Base-by-base conservation (phyloP, 2,888 invertebrate genomes). In the Papilio protenor region DNA sequence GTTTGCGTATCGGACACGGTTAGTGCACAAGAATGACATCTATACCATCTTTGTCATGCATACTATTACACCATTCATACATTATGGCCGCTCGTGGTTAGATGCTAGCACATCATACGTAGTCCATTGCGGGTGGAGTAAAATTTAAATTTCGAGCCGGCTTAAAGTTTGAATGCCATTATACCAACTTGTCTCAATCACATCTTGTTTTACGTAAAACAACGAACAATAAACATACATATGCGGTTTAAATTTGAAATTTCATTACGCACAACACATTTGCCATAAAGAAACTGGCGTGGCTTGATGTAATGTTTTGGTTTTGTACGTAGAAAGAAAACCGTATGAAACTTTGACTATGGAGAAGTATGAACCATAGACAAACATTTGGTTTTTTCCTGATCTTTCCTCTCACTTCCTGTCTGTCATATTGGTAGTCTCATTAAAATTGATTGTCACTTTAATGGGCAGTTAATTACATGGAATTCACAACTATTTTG, bases 1-100 rank as follows among this genome's bases (percentile, higher is more conserved):
- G 55, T n/a, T 40, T 47, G 77, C 73, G 69, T 77, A 49, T 59
- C 77, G 27, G 73, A 69, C 49, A 69, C 77, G 77, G 73, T 52
- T 55, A 14, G 73, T 66, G 55, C 18, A 77, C 77, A 66, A 21
- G 23, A 64, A 73, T 52, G 73, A 77, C 73, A 77, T 77, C 66
- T 73, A 61, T 33, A 27, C 61, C 4, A 23, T 5, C 33, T 33
- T 16, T 64, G 27, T 64, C 18, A 33, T 64, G 33, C 16, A 33
- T 61, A 27, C 27, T 23, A 21, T 10, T 27, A 52, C 18, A 52
- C 16, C 18, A 52, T 52, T 52, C 52, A 52, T 18, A 52, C 52
- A 18, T 52, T 52, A 52, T 52, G 6, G 52, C 52, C 6, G 18
- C 52, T 52, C 16, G 18, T 52, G 5, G 16, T 52, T 49, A 49